These are phyloP conservation scores for Picus viridis DNA, from an alignment of 2,797 vertebrate genomes.

Conservation along the genomic window DNA sequence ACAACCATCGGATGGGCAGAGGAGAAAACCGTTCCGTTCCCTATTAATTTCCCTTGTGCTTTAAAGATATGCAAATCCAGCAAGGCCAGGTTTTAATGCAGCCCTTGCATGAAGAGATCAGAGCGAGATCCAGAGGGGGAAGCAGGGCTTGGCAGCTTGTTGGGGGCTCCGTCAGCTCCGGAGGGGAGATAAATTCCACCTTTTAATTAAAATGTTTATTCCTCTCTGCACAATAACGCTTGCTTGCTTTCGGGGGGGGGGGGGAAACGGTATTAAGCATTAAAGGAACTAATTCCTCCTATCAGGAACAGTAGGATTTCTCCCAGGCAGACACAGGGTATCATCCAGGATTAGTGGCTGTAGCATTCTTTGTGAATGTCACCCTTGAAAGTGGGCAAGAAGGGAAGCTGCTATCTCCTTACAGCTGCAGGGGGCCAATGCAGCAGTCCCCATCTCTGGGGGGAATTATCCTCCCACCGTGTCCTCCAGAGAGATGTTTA, in stretches of 20 bases:
- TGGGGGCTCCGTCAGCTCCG: not conserved
- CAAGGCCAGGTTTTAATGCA: slow-evolving; percentile 67
- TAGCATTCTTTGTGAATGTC: slow-evolving; percentile 73
- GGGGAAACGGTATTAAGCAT: slow-evolving; percentile 22
- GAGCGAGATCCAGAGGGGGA: slow-evolving; percentile 44
- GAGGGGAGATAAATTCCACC: slow-evolving; percentile 53
- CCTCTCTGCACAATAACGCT: slow-evolving; percentile 41
- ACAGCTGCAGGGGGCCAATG: slow-evolving; percentile 38
- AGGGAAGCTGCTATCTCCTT: slow-evolving; percentile 52
- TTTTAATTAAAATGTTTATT: slow-evolving; percentile 73
- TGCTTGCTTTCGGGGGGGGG: slow-evolving; percentile 33
- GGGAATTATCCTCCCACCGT: slow-evolving; percentile 24
- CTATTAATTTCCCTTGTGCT: slow-evolving; percentile 66
- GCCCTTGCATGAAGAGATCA: slow-evolving; percentile 63
- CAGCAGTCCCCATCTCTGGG: slow-evolving; percentile 21
- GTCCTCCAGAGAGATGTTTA: not conserved
- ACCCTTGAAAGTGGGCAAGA: slow-evolving; percentile 66
- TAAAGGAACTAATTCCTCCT: slow-evolving; percentile 67
- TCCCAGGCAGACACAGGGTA: slow-evolving; percentile 65
- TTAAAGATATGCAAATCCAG: slow-evolving; percentile 76
- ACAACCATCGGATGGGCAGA: slow-evolving; percentile 58
- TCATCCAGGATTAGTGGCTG: slow-evolving; percentile 68
- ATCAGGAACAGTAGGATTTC: slow-evolving; percentile 64
- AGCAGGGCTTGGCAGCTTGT: slow-evolving; percentile 8
- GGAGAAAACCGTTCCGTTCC: slow-evolving; percentile 60